Percentiles rank a stretch among this genome's conserved stretches.
phyloP scores from a whole-genome alignment of 1,140 invertebrate genomes.

The Heliconius himera region DNA sequence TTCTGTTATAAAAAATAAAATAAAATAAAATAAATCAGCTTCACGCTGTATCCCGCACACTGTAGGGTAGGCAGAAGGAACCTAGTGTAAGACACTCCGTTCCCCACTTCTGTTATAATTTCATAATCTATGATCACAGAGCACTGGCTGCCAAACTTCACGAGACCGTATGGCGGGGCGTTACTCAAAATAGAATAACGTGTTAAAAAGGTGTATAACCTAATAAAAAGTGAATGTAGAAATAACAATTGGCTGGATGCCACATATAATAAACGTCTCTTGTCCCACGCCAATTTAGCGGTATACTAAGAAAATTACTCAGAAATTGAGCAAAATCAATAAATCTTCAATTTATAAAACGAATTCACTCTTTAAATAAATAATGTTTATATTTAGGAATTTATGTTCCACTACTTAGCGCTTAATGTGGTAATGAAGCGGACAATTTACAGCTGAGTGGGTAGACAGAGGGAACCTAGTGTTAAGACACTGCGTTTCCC shows the following conservation, averaged over 20 bases:
- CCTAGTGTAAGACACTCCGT: too few relatives aligned
- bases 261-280: slow-evolving; percentile 35
- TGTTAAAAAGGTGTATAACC: slow-evolving; percentile 36
- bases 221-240: slow-evolving; percentile 35
- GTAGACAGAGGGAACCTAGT: too few relatives aligned
- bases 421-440: too few relatives aligned
- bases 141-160: slow-evolving; percentile 24
- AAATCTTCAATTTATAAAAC: background rate
- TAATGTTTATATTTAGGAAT: background rate
- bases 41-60: too few relatives aligned
- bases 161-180: slow-evolving; percentile 34
- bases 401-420: background rate
- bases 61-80: too few relatives aligned
- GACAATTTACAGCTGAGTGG: too few relatives aligned
- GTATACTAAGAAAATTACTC: background rate
- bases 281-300: slow-evolving; percentile 5
- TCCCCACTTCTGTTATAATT: background rate
- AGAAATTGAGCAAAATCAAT: background rate
- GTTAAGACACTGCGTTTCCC: too few relatives aligned
- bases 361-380: background rate
- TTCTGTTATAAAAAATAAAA: background rate
- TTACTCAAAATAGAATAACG: slow-evolving; percentile 31
- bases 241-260: slow-evolving; percentile 41
- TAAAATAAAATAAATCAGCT: too few relatives aligned
- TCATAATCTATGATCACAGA: slow-evolving; percentile 5